Evolutionary conservation across 2,797 vertebrate species (phyloP), one percentile per base, ranked within the genome.

Genomic region (Melanotaenia pygmaea): DNA sequence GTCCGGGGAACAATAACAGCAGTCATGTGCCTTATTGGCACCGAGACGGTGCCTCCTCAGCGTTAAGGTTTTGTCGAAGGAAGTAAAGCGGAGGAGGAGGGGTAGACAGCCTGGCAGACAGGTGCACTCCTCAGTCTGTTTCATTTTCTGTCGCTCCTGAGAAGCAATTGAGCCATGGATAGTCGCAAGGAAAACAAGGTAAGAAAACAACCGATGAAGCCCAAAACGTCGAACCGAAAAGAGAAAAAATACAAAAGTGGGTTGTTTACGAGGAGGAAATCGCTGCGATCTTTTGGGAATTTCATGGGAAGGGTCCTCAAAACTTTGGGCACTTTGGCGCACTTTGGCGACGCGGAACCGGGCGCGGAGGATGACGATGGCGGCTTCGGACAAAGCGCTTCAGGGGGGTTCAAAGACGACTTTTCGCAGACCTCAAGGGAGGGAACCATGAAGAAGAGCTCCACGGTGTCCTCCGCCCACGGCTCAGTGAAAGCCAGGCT

Each of bases 281-380:
- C 93, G 38, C 76, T 95, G 76, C 89, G 93, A 32, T 94, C 95
- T 53, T 82, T 96, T 10, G 93, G 95, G 71, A 86, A 92, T 89
- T 94, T 96, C 74, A 93, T 95, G 87, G 94, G 93, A 79, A 92
- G 94, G 87, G 90, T 96, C 82, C 87, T 96, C 58, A 95, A 95
- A 95, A 95, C 92, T 94, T 96, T 96, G 84, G 92, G 93, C 76
- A 94, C 93, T 92, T 92, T 95, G 80, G 86, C 94, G 84, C 94
- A 92, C 93, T 93, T 93, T 69, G 91, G 93, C 68, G 92, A 93
- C 74, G 88, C 79, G 54, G 88, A 88, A 10, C 77, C 86, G 47
- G 87, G 91, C 74, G 82, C 72, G 0, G 93, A 94, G 75, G 94
- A 95, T 67, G 96, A 97, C 79, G 95, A 96, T 63, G 96, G 96